A percentile compares a stretch with the other conserved stretches of the same genome.
These are phyloP conservation scores for Falco columbarius DNA, from an alignment of 2,797 vertebrate species.

Conservation along the genomic window DNA sequence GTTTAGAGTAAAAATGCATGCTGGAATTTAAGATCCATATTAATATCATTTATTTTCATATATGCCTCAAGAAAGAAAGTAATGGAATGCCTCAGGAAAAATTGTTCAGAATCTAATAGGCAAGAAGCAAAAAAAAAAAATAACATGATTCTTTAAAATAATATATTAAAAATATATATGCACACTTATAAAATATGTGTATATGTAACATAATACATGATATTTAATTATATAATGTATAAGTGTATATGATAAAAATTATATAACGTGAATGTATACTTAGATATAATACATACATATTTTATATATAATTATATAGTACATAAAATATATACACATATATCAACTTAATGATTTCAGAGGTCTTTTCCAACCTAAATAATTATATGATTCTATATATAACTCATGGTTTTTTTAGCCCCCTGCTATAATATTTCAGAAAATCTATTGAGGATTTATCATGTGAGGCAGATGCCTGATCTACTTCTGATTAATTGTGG, in stretches of 20 bases:
- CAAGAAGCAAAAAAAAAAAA: not conserved
- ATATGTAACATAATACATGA: too few relatives aligned
- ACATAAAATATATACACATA: not conserved
- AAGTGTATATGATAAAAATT: not conserved
- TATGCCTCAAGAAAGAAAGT: not conserved
- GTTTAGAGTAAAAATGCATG: not conserved
- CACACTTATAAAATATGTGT: fast-evolving
- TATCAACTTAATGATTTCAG: too few relatives aligned
- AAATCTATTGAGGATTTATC: not conserved
- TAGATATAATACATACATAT: not conserved
- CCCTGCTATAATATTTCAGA: not conserved
- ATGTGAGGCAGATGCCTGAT: not conserved
- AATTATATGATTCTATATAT: too few relatives aligned
- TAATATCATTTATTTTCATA: not conserved
- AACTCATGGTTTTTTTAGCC: not conserved
- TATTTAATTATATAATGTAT: not conserved
- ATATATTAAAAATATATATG: not conserved
- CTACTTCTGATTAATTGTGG: not conserved
- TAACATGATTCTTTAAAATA: not conserved
- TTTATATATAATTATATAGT: not conserved
- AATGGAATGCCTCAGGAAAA: not conserved
- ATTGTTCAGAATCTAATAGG: not conserved
- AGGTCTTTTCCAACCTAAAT: too few relatives aligned
- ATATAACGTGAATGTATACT: too few relatives aligned
- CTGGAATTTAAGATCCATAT: not conserved